Evolutionary conservation across 1,140 invertebrate species (phyloP).

Genomic region (Sitodiplosis mosellana): DNA sequence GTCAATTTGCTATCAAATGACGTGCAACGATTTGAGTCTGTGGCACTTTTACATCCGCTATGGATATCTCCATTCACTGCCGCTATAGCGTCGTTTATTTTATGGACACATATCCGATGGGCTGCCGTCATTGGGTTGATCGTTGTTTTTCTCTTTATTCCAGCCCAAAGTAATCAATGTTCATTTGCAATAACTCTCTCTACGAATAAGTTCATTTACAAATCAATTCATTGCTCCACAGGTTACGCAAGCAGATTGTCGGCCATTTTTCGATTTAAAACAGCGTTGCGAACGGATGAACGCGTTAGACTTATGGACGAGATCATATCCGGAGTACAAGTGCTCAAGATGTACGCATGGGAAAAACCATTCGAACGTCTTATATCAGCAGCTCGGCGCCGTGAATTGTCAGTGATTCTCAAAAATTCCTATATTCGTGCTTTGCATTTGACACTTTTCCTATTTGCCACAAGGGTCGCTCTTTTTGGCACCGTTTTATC

Average conservation of each 20-base stretch:
- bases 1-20: constrained; percentile 50
- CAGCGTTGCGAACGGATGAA: constrained; percentile 48
- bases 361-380: constrained; percentile 57
- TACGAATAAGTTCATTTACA: too few relatives aligned
- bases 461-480: constrained; percentile 47
- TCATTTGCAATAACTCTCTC: too few relatives aligned
- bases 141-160: constrained; percentile 37
- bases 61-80: constrained; percentile 35
- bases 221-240: constrained; percentile 16
- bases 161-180: constrained; percentile 40
- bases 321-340: constrained; percentile 58
- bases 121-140: constrained; percentile 31
- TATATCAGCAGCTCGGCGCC: constrained; percentile 34
- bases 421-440: constrained; percentile 48
- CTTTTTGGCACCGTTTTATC: constrained; percentile 41
- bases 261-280: constrained; percentile 31
- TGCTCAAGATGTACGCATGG: constrained; percentile 86
- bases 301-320: constrained; percentile 72
- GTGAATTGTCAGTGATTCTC: constrained; percentile 39
- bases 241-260: constrained; percentile 24
- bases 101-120: constrained; percentile 26
- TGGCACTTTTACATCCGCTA: constrained; percentile 25
- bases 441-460: constrained; percentile 49
- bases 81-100: constrained; percentile 14
- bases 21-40: constrained; percentile 24